These are phyloP conservation scores for Pardalotus punctatus DNA, from an alignment of 2,113 vertebrate species.

Conservation along the genomic window DNA sequence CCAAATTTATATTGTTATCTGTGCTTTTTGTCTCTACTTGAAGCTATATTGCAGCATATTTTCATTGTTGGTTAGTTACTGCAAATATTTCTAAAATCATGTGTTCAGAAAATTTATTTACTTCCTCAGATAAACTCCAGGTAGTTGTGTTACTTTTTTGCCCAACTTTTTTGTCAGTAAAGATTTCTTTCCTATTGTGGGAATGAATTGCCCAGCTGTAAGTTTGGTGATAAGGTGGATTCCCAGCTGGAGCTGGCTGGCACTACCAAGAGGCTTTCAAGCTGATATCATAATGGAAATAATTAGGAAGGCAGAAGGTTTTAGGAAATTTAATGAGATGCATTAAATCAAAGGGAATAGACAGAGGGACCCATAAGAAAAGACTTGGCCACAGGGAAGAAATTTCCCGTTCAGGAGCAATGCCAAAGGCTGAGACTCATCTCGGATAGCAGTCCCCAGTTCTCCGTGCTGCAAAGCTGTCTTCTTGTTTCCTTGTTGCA, in stretches of 20 bases:
- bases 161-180: background rate
- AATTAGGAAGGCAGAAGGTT: background rate
- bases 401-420: background rate
- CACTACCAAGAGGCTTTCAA: background rate
- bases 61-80: background rate
- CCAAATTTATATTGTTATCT: background rate
- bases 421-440: background rate
- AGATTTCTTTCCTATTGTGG: background rate
- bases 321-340: background rate
- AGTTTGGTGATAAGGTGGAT: background rate
- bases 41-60: background rate
- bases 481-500: background rate
- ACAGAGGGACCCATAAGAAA: background rate
- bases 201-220: background rate
- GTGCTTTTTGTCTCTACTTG: background rate
- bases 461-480: background rate
- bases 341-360: background rate
- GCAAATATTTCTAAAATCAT: background rate
- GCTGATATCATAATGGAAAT: background rate
- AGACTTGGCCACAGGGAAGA: background rate
- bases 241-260: background rate
- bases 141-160: background rate
- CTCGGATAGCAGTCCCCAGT: background rate
- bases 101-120: background rate
- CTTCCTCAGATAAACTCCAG: background rate